These are phyloP conservation scores for Cacatua alba DNA, from an alignment of 2,113 vertebrate genomes.

Conservation along the genomic window DNA sequence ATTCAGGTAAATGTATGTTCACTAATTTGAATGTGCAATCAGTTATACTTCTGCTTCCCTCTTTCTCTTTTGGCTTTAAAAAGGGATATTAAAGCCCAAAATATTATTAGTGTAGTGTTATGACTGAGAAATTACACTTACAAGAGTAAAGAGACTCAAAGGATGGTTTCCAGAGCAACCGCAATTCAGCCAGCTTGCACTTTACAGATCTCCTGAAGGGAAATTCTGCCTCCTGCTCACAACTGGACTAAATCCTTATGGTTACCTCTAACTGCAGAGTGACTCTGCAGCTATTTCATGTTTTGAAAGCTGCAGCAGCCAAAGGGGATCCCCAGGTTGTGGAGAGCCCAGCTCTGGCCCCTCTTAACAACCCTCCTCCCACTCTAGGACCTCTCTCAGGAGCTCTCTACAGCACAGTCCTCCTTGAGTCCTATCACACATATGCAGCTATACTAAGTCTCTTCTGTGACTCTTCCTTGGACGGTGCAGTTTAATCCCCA, in stretches of 20 bases:
- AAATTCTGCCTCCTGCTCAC: slow-evolving; percentile 3
- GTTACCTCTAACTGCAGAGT: background rate
- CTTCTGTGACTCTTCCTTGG: background rate
- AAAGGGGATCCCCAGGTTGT: background rate
- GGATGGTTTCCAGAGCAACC: slow-evolving; percentile 23
- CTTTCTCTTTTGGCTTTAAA: background rate
- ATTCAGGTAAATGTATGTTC: background rate
- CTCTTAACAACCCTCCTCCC: background rate
- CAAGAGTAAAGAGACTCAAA: background rate
- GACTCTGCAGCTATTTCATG: background rate
- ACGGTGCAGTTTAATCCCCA: background rate
- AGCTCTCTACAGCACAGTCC: background rate
- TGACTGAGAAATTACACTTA: slow-evolving; percentile 29
- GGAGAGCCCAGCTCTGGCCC: background rate
- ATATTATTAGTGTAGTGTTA: slow-evolving; percentile 5
- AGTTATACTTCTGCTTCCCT: background rate
- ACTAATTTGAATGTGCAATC: background rate
- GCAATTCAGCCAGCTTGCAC: background rate
- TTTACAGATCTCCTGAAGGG: background rate
- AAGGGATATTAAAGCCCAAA: background rate
- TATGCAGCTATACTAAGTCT: background rate
- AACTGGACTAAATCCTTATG: background rate
- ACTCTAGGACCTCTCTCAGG: background rate
- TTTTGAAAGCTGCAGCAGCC: background rate
- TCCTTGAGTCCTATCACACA: background rate